Evolutionary conservation across 2,888 invertebrate genomes (phyloP).

Genomic region (Chrysolina oricalcia): DNA sequence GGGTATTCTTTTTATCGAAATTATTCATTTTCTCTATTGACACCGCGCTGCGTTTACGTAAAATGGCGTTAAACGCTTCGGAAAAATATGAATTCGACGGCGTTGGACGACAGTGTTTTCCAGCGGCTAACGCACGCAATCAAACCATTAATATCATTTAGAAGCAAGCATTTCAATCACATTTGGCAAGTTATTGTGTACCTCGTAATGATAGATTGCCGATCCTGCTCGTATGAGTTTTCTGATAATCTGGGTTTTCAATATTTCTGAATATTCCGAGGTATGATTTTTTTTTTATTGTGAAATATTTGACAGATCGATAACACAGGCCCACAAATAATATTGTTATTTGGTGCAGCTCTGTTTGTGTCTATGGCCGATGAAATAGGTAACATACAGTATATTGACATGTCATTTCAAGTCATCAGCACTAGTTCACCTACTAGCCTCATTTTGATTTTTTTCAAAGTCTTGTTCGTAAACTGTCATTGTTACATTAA

Average conservation of each 20-base stretch:
- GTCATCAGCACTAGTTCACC: too few species aligned
- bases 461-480: too few species aligned
- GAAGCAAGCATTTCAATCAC: constrained; percentile 57
- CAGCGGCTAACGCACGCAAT: constrained; percentile 57
- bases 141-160: constrained; percentile 60
- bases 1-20: constrained; percentile 32
- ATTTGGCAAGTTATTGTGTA: constrained; percentile 52
- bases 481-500: too few species aligned
- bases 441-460: too few species aligned
- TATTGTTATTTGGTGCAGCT: too few species aligned
- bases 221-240: constrained; percentile 15
- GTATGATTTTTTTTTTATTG: too few species aligned
- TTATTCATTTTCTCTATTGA: constrained; percentile 30
- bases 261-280: too few species aligned
- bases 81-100: constrained; percentile 15
- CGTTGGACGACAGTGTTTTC: constrained; percentile 9
- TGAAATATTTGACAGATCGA: too few species aligned
- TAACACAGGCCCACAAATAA: too few species aligned
- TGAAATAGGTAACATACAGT: too few species aligned
- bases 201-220: constrained; percentile 46
- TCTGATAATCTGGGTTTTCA: not conserved
- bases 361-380: too few species aligned
- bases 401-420: too few species aligned
- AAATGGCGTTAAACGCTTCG: constrained; percentile 49
- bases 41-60: constrained; percentile 23